Conservation (phyloP, 2,797 vertebrate genomes). For the Channa striata region DNA sequence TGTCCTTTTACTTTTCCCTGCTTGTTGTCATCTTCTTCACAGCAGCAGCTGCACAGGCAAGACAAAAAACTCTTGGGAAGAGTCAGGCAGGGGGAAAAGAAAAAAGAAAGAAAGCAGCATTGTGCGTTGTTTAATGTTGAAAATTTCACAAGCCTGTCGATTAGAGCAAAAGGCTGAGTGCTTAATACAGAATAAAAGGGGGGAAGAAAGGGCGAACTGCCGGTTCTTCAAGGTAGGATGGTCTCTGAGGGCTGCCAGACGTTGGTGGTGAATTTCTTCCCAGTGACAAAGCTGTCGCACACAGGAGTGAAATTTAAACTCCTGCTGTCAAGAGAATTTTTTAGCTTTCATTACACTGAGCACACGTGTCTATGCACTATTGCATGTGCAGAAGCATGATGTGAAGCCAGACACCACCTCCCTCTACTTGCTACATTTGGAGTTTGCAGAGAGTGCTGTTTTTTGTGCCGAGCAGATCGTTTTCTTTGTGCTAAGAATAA, state of each 20-base stretch:
- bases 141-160: slow-evolving; percentile 73
- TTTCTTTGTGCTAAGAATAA: slow-evolving; percentile 70
- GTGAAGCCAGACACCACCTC: slow-evolving; percentile 45
- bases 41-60: slow-evolving; percentile 74
- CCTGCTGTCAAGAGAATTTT: slow-evolving; percentile 67
- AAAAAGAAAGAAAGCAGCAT: slow-evolving; percentile 52
- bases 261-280: slow-evolving; percentile 67
- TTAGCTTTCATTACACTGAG: slow-evolving; percentile 65
- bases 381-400: slow-evolving; percentile 24
- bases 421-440: slow-evolving; percentile 46
- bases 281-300: slow-evolving; percentile 71
- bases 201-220: slow-evolving; percentile 39
- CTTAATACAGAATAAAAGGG: slow-evolving; percentile 61
- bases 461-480: slow-evolving; percentile 66
- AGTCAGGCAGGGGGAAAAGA: slow-evolving; percentile 47
- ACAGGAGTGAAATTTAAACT: slow-evolving; percentile 77
- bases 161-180: slow-evolving; percentile 73
- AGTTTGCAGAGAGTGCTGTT: slow-evolving; percentile 62
- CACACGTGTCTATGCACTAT: neutral
- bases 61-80: slow-evolving; percentile 74
- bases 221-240: slow-evolving; percentile 45
- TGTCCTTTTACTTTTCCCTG: slow-evolving; percentile 68
- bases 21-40: slow-evolving; percentile 66
- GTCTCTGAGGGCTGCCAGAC: slow-evolving; percentile 63
- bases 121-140: slow-evolving; percentile 75